A percentile compares a stretch with the other conserved stretches of the same genome.
Evolutionary conservation across 2,888 invertebrate genomes (phyloP).

Genomic region (Willowsia nigromaculata): DNA sequence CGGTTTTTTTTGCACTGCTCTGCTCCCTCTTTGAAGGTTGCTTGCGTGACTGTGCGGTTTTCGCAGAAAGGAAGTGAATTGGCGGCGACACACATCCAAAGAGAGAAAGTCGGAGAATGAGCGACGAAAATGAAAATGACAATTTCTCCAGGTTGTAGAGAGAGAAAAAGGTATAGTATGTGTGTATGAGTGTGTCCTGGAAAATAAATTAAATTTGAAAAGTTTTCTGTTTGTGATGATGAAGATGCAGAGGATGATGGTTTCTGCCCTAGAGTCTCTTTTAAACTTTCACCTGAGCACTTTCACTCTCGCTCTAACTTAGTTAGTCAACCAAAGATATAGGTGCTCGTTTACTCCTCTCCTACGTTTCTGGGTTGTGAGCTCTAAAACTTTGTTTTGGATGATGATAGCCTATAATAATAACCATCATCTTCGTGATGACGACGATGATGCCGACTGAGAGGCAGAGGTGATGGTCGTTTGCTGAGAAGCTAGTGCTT

Average conservation of each 20-base stretch:
- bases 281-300: slow-evolving; percentile 3
- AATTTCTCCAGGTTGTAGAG: too few species aligned
- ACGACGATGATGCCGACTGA: too few species aligned
- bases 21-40: too few species aligned
- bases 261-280: not conserved
- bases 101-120: not conserved
- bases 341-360: not conserved
- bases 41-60: too few species aligned
- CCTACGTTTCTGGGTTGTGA: too few species aligned
- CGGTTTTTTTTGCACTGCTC: not conserved
- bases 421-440: not conserved
- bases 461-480: not conserved
- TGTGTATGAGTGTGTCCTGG: not conserved
- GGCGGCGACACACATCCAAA: too few species aligned
- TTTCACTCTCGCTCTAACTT: not conserved
- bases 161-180: not conserved
- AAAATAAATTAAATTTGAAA: slow-evolving; percentile 63
- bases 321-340: not conserved
- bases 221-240: slow-evolving; percentile 14
- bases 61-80: too few species aligned
- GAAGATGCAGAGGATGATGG: not conserved
- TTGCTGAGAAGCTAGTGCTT: not conserved
- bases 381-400: not conserved
- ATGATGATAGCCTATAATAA: not conserved
- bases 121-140: not conserved